Evolutionary conservation across 2,797 vertebrate genomes (phyloP), one percentile per base, ranked within the genome.

Genomic region (Microhierax caerulescens): DNA sequence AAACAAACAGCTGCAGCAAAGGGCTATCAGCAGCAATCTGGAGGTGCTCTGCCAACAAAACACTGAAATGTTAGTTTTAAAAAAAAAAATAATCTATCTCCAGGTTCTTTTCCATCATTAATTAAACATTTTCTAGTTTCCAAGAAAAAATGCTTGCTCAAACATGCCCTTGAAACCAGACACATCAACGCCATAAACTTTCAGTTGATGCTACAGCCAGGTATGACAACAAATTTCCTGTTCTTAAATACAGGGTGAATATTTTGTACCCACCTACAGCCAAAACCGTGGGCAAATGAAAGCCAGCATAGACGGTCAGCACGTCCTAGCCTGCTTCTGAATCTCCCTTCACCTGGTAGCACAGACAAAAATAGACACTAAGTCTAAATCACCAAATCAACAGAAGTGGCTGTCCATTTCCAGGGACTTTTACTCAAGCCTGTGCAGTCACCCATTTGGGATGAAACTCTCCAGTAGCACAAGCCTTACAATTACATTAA

Each of bases 81-180:
- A 56, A 17, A 68, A 48, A 28, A 72, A 39, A 27, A 27, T 68
- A 56, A 4, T 64, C 60, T 53, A 53, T 73, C 60, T 77, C 22
- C 90, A 81, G 43, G 30, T 92, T 90, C 36, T 92, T 90, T 92
- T 90, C 63, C n/a, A 53, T 88, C 93, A 87, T 65, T 91, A 91
- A 79, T 88, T 65, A 84, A 90, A 73, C 1, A 4, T 57, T 63
- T 85, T 57, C 70, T 91, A 11, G 20, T 80, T 89, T 85, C 74
- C 61, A 72, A 56, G 74, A 92, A 64, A 30, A 84, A 92, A 73
- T 32, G 39, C 61, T 93, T 92, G 61, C 22, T 84, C 61, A 92
- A 61, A 64, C 13, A 37, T 4, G n/a, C 27, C 86, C 88, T 93
- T 95, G 85, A 90, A 86, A 68, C 2, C 39, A 64, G 64, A 41